Conservation (phyloP, 2,113 vertebrate species). For the Sitta europaea region DNA sequence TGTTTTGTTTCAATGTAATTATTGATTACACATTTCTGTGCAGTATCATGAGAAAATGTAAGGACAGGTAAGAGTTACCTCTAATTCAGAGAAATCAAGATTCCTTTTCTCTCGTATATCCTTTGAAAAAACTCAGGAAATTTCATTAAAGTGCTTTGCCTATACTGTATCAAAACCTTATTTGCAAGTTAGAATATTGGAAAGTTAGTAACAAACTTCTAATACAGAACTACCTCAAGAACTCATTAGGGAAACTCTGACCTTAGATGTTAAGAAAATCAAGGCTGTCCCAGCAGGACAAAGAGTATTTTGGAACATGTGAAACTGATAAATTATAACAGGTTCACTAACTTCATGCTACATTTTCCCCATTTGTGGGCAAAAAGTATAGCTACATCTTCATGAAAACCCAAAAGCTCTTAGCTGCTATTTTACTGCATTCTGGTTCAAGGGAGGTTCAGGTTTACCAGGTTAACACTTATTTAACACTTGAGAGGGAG, state of each 20-base stretch:
- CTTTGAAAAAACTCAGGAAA: background rate
- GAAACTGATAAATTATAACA: background rate
- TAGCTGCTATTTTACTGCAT: background rate
- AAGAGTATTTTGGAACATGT: background rate
- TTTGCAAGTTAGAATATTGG: background rate
- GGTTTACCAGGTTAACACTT: background rate
- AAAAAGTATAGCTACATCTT: background rate
- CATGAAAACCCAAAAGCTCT: background rate
- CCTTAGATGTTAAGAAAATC: background rate
- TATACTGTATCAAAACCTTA: background rate
- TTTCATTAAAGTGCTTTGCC: background rate
- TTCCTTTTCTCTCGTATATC: background rate
- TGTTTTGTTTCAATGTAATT: background rate
- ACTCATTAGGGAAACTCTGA: background rate
- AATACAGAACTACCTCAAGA: background rate
- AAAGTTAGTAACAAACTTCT: background rate
- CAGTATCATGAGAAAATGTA: background rate
- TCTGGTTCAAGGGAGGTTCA: background rate
- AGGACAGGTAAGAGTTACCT: background rate
- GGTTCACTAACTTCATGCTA: background rate
- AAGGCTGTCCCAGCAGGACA: background rate
- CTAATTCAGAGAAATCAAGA: background rate
- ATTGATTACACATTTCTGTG: background rate
- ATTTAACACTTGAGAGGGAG: background rate
- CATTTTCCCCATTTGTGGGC: background rate